These are phyloP conservation scores for Sardinella longiceps DNA, from an alignment of 2,797 vertebrate genomes.

Conservation along the genomic window DNA sequence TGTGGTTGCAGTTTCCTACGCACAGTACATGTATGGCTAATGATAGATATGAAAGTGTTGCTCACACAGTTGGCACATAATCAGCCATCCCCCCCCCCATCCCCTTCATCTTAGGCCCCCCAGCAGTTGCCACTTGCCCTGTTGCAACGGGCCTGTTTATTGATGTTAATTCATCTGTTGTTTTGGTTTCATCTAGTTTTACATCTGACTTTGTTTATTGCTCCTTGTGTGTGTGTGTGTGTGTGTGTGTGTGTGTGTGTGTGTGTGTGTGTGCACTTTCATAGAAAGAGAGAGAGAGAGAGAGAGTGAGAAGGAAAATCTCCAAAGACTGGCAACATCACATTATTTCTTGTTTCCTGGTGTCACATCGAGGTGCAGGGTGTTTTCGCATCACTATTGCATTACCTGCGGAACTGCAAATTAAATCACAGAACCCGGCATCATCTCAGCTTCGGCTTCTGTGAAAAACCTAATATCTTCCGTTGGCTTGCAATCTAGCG, in stretches of 20 bases:
- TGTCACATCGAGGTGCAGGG: background rate
- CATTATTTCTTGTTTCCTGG: constrained; percentile 6
- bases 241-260: background rate
- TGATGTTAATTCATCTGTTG: background rate
- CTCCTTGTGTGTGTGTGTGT: background rate
- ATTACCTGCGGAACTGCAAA: background rate
- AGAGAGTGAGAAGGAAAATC: background rate
- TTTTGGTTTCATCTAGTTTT: background rate
- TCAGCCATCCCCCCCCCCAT: too few relatives aligned
- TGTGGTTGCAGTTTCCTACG: too few relatives aligned
- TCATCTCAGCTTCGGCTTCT: background rate
- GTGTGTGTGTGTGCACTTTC: background rate
- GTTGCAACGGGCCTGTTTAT: background rate
- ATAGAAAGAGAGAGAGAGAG: background rate
- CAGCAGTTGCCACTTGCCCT: too few relatives aligned
- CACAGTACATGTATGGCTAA: too few relatives aligned
- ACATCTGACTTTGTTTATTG: background rate
- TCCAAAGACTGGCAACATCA: background rate
- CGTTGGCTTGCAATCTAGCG: background rate
- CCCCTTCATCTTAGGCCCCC: too few relatives aligned
- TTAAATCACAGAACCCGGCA: background rate
- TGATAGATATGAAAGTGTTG: too few relatives aligned
- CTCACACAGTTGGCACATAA: too few relatives aligned
- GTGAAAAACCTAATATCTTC: background rate
- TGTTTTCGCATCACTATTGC: background rate